These are phyloP conservation scores for Nothoprocta pentlandii DNA, from an alignment of 2,113 vertebrate species.

Conservation along the genomic window DNA sequence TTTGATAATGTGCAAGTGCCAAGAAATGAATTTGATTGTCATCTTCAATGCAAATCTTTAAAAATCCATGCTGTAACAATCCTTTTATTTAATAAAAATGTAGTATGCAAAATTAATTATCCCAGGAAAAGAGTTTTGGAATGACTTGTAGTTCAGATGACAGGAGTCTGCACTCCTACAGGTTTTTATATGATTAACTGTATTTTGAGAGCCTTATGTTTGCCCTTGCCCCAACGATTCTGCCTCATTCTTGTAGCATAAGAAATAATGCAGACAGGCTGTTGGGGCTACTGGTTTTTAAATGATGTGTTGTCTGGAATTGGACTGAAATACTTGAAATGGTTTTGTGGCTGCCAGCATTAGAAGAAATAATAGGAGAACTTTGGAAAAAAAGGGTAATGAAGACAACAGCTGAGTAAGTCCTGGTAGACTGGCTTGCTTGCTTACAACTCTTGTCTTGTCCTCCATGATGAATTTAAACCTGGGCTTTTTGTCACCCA, in stretches of 20 bases:
- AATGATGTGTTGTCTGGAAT: not conserved
- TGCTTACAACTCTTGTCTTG: not conserved
- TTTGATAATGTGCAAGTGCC: conserved; percentile 32
- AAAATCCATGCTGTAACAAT: conserved; percentile 45
- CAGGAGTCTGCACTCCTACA: not conserved
- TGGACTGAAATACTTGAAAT: not conserved
- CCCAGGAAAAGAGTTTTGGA: not conserved
- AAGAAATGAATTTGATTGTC: conserved; percentile 52
- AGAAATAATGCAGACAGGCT: not conserved
- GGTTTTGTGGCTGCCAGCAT: not conserved
- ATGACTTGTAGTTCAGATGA: not conserved
- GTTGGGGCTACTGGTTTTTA: not conserved
- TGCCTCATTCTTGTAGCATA: not conserved
- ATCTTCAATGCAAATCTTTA: not conserved
- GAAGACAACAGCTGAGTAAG: not conserved
- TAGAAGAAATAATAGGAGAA: not conserved
- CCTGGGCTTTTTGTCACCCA: not conserved
- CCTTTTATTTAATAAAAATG: conserved; percentile 51
- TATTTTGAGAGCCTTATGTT: not conserved
- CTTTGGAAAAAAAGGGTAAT: not conserved
- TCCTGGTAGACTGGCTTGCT: not conserved
- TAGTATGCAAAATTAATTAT: not conserved
- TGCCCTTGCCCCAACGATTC: not conserved
- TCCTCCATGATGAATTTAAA: not conserved
- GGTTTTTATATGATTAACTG: fast-evolving